Evolutionary conservation across 2,113 vertebrate species (phyloP).

Genomic region (Anguilla rostrata): DNA sequence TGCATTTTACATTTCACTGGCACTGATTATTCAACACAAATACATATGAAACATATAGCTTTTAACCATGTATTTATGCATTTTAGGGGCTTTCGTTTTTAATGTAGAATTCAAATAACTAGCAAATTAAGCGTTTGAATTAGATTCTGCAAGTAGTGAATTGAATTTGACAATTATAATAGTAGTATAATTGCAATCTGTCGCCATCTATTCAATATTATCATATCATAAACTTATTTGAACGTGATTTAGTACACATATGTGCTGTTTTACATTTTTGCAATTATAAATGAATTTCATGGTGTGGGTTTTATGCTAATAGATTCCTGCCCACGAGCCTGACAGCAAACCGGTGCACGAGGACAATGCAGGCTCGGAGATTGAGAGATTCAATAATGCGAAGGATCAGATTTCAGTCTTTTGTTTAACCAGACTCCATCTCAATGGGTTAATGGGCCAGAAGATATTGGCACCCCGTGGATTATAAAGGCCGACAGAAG

Average conservation of each 20-base stretch:
- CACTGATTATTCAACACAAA: neutral
- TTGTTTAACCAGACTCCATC: slow-evolving; percentile 81
- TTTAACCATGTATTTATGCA: neutral
- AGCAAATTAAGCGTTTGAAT: slow-evolving; percentile 27
- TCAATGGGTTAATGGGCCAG: slow-evolving; percentile 93
- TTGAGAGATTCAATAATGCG: slow-evolving; percentile 58
- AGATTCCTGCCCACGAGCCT: slow-evolving; percentile 53
- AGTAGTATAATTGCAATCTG: slow-evolving; percentile 72
- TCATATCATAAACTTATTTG: slow-evolving; percentile 65
- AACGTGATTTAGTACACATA: slow-evolving; percentile 56
- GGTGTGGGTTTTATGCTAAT: slow-evolving; percentile 73
- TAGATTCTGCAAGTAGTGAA: slow-evolving; percentile 49
- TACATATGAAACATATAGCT: neutral
- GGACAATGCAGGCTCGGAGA: slow-evolving; percentile 57
- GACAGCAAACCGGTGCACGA: slow-evolving; percentile 39
- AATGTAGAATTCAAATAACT: slow-evolving; percentile 33
- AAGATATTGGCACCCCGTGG: slow-evolving; percentile 78
- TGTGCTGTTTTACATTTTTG: slow-evolving; percentile 55
- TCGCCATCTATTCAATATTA: slow-evolving; percentile 65
- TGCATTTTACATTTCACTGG: neutral
- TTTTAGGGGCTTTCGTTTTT: slow-evolving; percentile 10
- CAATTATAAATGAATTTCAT: slow-evolving; percentile 75
- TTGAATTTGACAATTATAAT: slow-evolving; percentile 74
- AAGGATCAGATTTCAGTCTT: slow-evolving; percentile 70
- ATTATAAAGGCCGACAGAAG: slow-evolving; percentile 72